Base-by-base conservation (phyloP, 2,888 invertebrate genomes). In the Drosophila phalerata region DNA sequence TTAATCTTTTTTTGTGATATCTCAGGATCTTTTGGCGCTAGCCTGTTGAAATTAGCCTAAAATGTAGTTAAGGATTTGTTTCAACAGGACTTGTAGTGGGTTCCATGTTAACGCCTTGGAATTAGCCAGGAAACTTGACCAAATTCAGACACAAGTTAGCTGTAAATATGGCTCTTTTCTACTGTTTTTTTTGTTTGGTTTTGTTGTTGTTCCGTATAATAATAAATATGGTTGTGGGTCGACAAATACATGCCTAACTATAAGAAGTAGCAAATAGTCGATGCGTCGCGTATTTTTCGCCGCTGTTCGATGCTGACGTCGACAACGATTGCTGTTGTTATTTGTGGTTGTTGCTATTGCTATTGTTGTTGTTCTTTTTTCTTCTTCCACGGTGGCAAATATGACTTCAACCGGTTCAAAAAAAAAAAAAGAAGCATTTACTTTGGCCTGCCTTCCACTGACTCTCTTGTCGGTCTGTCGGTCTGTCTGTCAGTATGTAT, bases 361-460 rank as follows among this genome's bases (percentile, higher is more conserved):
- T 34, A 28, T 32, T 43, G 19, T 60, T 19, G 15, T 58, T 28
- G 34, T 64, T 22, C 38, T 48, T 51, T 51, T 42, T 53, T 40
- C 49, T 53, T 57, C 56, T 66, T 66, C 51, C 65, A 84, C 81
- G 67, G 79, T 81, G 82, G 82, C 76, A 83, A 73, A 85, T 85
- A 83, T 83, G 81, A 83, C 81, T 85, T 85, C 62, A 86, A 83
- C 84, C 82, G 82, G 82, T 82, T 82, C 72, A 85, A 75, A 65
- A 71, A 60, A 71, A 64, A 85, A 75, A 65, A 71, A 60, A 71
- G 66, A 68, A 80, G 81, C 79, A 73, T 81, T 74, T 77, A 73
- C 67, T 70, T 64, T 69, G 68, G 77, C 49, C 42, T 71, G 65
- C 45, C 28, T 17, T 37, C 38, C 2, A 37, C 30, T 17, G 58